Base-by-base conservation (phyloP, 2,113 vertebrate genomes). In the Syngnathus typhle region DNA sequence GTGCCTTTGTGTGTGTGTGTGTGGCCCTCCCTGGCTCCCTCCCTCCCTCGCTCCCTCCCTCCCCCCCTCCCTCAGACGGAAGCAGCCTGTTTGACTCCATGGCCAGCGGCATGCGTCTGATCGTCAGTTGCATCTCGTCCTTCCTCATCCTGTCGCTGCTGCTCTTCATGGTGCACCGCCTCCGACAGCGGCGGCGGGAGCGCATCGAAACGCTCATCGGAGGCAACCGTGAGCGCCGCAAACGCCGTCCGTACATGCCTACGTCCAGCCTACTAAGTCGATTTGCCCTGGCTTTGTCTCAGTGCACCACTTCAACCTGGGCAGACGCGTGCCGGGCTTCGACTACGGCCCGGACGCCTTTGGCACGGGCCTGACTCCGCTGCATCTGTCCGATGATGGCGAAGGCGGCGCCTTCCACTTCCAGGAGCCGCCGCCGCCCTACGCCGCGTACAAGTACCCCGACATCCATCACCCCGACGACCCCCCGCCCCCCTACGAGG, bases 291-390 rank as follows among this genome's bases (percentile, higher is more conserved):
- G 2, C 7, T 68, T 2, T 60, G 2, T 41, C 18, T 69, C 73
- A 99, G 97, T 99, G 87, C 97, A 99, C 73, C 96, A 99, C 82
- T 98, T 99, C 72, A 97, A 98, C 87, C 87, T 99, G n/a, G 96
- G 96, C 19, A 92, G 95, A 65, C 90, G 95, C 82, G 96, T 98
- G 85, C 95, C 95, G 0, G 96, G 95, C 10, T 99, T 99, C 16
- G 96, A 99, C 81, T 99, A 98, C 0, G 95, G 95, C 59, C 96
- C 95, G 0, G 95, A 98, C 0, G 91, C 90, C 1, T 98, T 99
- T 12, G 96, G 98, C 71, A 97, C 96, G 0, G 97, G 96, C 70
- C 93, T 99, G 67, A 98, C 97, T 0, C 96, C 96, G 0, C 90
- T 98, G 66, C 96, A 98, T 70, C 93, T 99, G 55, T 99, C 98